Percentiles rank a stretch among this genome's conserved stretches.
Evolutionary conservation across 2,888 invertebrate genomes (phyloP).

Genomic region (Alentia gelatinosa): DNA sequence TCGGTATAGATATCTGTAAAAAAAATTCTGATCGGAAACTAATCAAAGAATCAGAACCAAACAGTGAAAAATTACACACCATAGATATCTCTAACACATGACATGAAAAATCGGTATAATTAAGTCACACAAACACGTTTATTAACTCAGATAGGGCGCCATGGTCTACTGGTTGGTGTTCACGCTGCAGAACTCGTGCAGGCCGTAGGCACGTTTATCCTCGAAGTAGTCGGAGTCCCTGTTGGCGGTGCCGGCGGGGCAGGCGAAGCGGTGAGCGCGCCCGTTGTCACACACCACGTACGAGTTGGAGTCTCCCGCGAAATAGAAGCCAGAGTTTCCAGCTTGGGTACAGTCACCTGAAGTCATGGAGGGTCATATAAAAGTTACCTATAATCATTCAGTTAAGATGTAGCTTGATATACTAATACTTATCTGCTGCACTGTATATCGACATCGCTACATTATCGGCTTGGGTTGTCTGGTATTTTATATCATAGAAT

Average conservation of each 20-base stretch:
- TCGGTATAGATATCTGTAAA: neutral
- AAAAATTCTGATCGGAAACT: neutral
- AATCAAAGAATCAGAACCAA: neutral
- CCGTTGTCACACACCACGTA: constrained; percentile 21
- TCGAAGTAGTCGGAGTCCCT: neutral
- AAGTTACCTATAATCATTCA: too few relatives aligned
- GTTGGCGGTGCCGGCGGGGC: neutral
- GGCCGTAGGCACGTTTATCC: neutral
- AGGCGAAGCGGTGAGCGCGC: neutral
- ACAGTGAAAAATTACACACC: too few relatives aligned
- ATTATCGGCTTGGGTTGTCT: too few relatives aligned
- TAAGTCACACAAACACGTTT: too few relatives aligned
- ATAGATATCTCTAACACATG: too few relatives aligned
- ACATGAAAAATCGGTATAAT: too few relatives aligned
- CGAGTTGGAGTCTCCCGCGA: neutral
- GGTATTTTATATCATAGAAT: too few relatives aligned
- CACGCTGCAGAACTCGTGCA: constrained; percentile 26
- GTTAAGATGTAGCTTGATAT: too few relatives aligned
- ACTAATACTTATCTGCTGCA: too few relatives aligned
- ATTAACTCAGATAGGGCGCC: too few relatives aligned
- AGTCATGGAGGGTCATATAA: neutral
- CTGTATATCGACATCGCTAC: too few relatives aligned
- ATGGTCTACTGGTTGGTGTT: constrained; percentile 3
- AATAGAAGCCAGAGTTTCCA: constrained; percentile 1
- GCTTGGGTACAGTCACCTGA: neutral